Base-by-base conservation (phyloP, 1,140 invertebrate genomes). In the Drosophila trapezifrons region DNA sequence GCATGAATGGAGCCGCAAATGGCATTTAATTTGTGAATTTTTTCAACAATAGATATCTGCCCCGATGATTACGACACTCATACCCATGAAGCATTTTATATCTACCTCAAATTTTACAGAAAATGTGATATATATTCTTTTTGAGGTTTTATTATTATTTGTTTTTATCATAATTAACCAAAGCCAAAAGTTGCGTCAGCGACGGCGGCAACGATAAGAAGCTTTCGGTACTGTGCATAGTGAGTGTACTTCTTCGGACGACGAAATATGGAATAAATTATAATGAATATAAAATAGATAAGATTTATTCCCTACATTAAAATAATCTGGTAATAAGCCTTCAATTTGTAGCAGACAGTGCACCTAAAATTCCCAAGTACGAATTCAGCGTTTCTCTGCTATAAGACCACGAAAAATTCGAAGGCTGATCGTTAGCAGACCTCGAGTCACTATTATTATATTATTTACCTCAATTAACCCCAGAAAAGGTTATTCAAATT, bases 101-200 rank as follows among this genome's bases (percentile, higher is more conserved):
- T 78, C 46, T 69, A 40, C 38, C 63, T 63, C 40, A 43, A 70
- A 63, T 65, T 84, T 74, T 80, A 85, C 64, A 86, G 42, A 78
- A 80, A 70, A 67, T 63, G 18, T 74, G 73, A 80, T 45, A 43
- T 55, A 35, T 42, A 22, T 47, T 35, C 40, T 67, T 71, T 63
- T 84, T 84, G 29, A 25, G 35, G 69, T 80, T 85, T 80, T 85
- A 70, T 84, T 75, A 40, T 46, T 72, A 72, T 76, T 59, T 63
- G 40, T 81, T 73, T 87, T 86, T 87, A 86, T 86, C 83, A 87
- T 87, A 86, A 86, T 79, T 83, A 87, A 89, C 83, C 76, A 87
- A 77, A 52, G 45, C 49, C 32, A 37, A 79, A 79, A 40, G 42
- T 74, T 80, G 84, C 84, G 84, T 87, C 83, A 86, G 66, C 62